Conservation (phyloP, 2,888 invertebrate genomes). For the Drosophila atripex region DNA sequence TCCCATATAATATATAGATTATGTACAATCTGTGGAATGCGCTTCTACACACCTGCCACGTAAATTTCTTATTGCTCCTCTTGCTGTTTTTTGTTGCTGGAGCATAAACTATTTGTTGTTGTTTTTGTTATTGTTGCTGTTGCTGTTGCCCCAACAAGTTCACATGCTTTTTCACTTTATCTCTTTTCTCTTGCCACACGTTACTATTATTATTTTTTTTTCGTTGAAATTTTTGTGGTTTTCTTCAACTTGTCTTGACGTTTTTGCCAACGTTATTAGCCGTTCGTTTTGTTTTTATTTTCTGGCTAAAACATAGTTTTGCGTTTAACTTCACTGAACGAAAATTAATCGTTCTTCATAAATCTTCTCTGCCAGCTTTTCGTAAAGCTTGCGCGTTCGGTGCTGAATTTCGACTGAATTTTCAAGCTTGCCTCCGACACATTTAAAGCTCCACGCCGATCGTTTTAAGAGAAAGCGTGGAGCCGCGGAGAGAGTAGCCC, state of each 20-base stretch:
- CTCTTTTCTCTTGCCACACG: conserved; percentile 46
- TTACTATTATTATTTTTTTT: conserved; percentile 17
- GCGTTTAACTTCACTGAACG: conserved; percentile 33
- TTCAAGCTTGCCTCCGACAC: conserved; percentile 53
- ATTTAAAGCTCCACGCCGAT: conserved; percentile 58
- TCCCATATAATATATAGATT: conserved; percentile 55
- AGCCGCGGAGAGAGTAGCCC: conserved; percentile 9
- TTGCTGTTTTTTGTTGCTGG: conserved; percentile 41
- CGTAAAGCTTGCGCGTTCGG: conserved; percentile 56
- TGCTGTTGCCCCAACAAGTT: conserved; percentile 4
- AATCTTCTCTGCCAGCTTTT: conserved; percentile 18
- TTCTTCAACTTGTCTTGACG: conserved; percentile 17
- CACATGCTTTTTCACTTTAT: conserved; percentile 32
- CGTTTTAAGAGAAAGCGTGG: conserved; percentile 13
- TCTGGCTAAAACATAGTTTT: conserved; percentile 13
- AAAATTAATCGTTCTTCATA: conserved; percentile 27
- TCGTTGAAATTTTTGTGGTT: not conserved
- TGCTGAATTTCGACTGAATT: conserved; percentile 62
- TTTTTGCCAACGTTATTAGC: not conserved
- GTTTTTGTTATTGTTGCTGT: conserved; percentile 2
- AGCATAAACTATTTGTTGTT: conserved; percentile 41
- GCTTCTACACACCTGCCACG: conserved; percentile 72
- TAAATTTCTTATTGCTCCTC: conserved; percentile 56
- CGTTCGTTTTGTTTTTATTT: conserved; percentile 8
- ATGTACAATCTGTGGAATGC: conserved; percentile 66